phyloP scores from a whole-genome alignment of 2,797 vertebrate species.

The Cuniculus paca region DNA sequence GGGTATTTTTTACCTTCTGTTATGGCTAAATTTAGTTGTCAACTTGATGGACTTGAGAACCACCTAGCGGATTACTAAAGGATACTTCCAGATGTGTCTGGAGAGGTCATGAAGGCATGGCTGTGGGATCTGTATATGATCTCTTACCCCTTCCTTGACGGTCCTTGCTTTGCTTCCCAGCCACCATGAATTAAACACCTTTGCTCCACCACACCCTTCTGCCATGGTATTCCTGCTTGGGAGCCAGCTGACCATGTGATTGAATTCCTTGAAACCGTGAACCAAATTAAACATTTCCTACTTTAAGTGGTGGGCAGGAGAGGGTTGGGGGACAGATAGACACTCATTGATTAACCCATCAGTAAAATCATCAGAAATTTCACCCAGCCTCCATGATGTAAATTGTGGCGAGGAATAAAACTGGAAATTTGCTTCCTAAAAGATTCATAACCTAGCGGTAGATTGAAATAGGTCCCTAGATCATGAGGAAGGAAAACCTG shows the following conservation, averaged over 20 bases:
- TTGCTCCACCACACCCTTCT: neutral
- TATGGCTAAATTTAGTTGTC: neutral
- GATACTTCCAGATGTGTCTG: neutral
- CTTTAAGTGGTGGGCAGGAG: neutral
- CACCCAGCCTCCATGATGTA: accelerated
- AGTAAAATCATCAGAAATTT: neutral
- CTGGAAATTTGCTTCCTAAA: neutral
- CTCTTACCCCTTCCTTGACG: neutral
- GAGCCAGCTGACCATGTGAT: neutral
- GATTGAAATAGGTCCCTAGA: too few relatives aligned
- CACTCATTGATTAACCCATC: neutral
- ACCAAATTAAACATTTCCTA: neutral
- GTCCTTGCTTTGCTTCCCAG: neutral
- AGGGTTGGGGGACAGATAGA: neutral
- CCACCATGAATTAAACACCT: neutral
- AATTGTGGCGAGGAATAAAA: neutral
- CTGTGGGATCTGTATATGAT: neutral
- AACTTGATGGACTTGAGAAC: neutral
- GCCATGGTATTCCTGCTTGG: neutral
- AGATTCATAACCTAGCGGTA: neutral
- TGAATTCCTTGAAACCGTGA: neutral
- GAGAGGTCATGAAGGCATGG: neutral
- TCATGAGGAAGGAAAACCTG: neutral
- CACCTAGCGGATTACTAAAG: neutral
- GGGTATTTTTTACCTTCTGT: neutral